phyloP scores from a whole-genome alignment of 2,888 invertebrate species.

The Drosophila niveifrons region DNA sequence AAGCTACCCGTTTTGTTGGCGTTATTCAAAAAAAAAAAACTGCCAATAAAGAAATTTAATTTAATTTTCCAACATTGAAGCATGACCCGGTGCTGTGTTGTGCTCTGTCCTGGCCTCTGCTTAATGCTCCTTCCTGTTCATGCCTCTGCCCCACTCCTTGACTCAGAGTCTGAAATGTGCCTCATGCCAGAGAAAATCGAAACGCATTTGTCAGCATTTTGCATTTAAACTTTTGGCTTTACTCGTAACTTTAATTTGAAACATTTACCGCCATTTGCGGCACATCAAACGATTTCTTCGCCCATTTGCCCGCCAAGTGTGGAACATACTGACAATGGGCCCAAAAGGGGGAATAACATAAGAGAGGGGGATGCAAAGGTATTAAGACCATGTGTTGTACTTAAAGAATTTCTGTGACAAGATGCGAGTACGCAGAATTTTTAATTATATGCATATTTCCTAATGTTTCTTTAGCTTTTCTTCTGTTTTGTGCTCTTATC shows the following conservation, averaged over 20 bases:
- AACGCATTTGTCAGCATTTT: conserved; percentile 76
- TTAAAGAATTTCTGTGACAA: conserved; percentile 3
- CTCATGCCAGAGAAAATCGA: conserved; percentile 48
- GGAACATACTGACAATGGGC: not conserved
- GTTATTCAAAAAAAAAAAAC: conserved; percentile 37
- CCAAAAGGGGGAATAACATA: not conserved
- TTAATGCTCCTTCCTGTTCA: not conserved
- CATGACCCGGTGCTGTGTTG: conserved; percentile 26
- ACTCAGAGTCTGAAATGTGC: not conserved
- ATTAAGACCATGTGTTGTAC: conserved; percentile 16
- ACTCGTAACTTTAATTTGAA: conserved; percentile 55
- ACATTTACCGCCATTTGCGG: conserved; percentile 66
- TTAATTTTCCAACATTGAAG: conserved; percentile 71
- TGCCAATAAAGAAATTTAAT: conserved; percentile 77
- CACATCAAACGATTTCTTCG: conserved; percentile 53
- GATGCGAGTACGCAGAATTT: not conserved
- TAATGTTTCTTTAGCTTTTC: not conserved
- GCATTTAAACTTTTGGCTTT: conserved; percentile 70
- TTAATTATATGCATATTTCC: conserved; percentile 5
- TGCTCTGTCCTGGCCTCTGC: not conserved
- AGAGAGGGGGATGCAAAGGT: not conserved
- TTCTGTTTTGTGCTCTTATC: too few relatives aligned
- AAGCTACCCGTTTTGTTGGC: not conserved
- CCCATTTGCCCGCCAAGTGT: conserved; percentile 33
- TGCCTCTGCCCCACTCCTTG: conserved; percentile 4